Conservation (phyloP, 2,797 vertebrate species). For the Epinephelus awoara region DNA sequence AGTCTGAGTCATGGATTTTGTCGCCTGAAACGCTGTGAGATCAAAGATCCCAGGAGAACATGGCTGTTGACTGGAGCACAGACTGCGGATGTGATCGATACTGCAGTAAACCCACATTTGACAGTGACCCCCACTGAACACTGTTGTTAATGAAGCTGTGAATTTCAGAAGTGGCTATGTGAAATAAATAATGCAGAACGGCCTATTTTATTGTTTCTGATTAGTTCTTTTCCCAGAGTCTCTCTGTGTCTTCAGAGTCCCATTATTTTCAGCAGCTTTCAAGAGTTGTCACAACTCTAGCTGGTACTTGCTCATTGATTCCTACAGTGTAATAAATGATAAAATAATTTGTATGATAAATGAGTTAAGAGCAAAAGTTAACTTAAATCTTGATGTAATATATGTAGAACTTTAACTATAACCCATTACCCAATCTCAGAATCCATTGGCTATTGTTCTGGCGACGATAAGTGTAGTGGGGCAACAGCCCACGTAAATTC, state of each 20-base stretch:
- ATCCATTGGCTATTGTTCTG: no score
- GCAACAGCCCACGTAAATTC: no score
- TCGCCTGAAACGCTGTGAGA: conserved; percentile 8
- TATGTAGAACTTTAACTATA: neutral
- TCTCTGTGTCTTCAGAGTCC: conserved; percentile 20
- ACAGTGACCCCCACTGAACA: conserved; percentile 28
- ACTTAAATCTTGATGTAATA: neutral
- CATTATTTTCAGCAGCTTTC: conserved; percentile 41
- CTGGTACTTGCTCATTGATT: conserved; percentile 1
- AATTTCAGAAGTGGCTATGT: conserved; percentile 38
- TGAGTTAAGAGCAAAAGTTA: neutral
- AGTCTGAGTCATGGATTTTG: conserved; percentile 34
- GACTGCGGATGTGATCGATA: conserved; percentile 46
- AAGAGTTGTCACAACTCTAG: conserved; percentile 4
- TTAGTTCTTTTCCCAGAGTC: conserved; percentile 16
- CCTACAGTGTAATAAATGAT: neutral
- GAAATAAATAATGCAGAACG: conserved; percentile 64
- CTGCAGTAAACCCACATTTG: conserved; percentile 29
- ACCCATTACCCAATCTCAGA: neutral
- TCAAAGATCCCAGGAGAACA: conserved; percentile 14
- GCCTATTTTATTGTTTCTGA: conserved; percentile 46
- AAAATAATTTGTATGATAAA: neutral
- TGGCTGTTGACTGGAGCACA: neutral
- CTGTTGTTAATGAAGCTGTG: conserved; percentile 49
- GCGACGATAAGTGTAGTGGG: no score